These are phyloP conservation scores for Bradysia coprophila DNA, from an alignment of 1,140 invertebrate genomes.

Conservation along the genomic window DNA sequence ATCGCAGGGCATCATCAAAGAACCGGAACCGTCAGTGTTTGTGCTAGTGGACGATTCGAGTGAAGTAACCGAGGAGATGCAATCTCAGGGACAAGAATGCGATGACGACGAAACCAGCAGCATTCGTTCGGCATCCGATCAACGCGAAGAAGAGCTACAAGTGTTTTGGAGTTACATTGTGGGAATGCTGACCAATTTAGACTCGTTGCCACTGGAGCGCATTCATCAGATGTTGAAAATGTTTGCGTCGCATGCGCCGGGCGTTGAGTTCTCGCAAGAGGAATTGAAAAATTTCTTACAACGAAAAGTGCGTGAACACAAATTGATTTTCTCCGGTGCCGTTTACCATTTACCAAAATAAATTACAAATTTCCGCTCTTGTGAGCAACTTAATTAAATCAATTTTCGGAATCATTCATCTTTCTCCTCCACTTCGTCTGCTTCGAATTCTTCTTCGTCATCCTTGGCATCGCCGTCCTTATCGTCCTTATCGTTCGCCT, in stretches of 20 bases:
- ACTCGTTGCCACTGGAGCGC: constrained; percentile 77
- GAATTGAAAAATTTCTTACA: constrained; percentile 82
- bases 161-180: constrained; percentile 94
- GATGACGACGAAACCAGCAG: constrained; percentile 85
- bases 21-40: constrained; percentile 55
- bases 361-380: constrained; percentile 18
- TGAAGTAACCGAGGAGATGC: constrained; percentile 23
- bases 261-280: constrained; percentile 71
- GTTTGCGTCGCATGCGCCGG: constrained; percentile 77
- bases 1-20: constrained; percentile 62
- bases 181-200: constrained; percentile 90
- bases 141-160: constrained; percentile 84
- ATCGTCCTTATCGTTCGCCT: constrained; percentile 28
- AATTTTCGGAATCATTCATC: too few species aligned
- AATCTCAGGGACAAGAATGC: constrained; percentile 39
- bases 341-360: constrained; percentile 72
- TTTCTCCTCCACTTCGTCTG: not conserved
- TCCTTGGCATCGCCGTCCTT: constrained; percentile 6
- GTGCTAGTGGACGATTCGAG: constrained; percentile 53
- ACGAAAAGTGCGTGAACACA: constrained; percentile 79
- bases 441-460: not conserved
- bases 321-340: constrained; percentile 65
- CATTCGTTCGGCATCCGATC: constrained; percentile 83
- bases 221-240: constrained; percentile 96
- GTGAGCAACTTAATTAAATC: too few species aligned